Evolutionary conservation across 2,888 invertebrate genomes (phyloP).

Genomic region (Leptodirus hochenwartii): DNA sequence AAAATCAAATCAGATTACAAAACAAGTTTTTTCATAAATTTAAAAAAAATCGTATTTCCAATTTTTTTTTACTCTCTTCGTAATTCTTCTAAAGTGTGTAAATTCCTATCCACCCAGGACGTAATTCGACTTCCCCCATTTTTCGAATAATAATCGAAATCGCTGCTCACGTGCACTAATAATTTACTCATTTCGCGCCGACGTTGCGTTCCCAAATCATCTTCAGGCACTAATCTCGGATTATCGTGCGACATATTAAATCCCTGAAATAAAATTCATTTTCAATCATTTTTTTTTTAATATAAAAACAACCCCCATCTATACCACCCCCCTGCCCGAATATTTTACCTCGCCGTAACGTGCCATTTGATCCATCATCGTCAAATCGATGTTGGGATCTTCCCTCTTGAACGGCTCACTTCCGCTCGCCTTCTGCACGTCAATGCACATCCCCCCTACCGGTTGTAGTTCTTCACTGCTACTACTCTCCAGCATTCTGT

Average conservation of each 20-base stretch:
- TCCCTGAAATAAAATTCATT: too few relatives aligned
- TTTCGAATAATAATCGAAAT: conserved; percentile 31
- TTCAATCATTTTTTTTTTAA: too few relatives aligned
- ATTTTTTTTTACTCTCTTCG: conserved; percentile 27
- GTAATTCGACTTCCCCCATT: conserved; percentile 40
- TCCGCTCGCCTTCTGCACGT: conserved; percentile 27
- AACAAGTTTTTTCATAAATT: neutral
- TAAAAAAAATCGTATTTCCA: too few relatives aligned
- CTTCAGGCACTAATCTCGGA: too few relatives aligned
- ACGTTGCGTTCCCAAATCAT: conserved; percentile 30
- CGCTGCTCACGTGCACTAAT: conserved; percentile 38
- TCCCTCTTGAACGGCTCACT: conserved; percentile 10
- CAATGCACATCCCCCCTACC: conserved; percentile 26
- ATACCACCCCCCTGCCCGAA: neutral
- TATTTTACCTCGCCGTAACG: conserved; percentile 3
- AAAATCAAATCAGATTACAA: too few relatives aligned
- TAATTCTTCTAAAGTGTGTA: conserved; percentile 47
- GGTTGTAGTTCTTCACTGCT: conserved; percentile 12
- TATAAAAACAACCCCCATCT: too few relatives aligned
- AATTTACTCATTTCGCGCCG: conserved; percentile 31
- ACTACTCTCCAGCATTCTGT: conserved; percentile 8
- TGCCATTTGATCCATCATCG: conserved; percentile 8
- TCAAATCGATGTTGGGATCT: conserved; percentile 8
- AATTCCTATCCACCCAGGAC: conserved; percentile 36
- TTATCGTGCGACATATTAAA: too few relatives aligned